These are phyloP conservation scores for Ypsolopha sequella DNA, from an alignment of 2,888 invertebrate genomes.

Conservation along the genomic window DNA sequence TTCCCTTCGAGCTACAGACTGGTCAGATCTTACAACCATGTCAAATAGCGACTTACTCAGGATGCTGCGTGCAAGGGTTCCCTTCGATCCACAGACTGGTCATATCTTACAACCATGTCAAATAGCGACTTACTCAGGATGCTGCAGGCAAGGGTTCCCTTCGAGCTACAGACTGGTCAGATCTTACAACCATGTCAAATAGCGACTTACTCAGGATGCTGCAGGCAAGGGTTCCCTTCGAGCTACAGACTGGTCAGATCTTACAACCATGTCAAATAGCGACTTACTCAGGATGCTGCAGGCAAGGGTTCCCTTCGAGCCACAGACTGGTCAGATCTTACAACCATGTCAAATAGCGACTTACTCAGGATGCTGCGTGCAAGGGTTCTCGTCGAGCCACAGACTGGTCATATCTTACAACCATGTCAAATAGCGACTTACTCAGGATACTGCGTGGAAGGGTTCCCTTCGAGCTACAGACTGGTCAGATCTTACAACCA, in stretches of 20 bases:
- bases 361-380: conserved; percentile 78
- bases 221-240: conserved; percentile 94
- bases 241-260: conserved; percentile 89
- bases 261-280: conserved; percentile 52
- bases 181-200: no score
- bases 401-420: conserved; percentile 84
- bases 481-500: conserved; percentile 81
- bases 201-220: conserved; percentile 68
- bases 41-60: no score
- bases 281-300: conserved; percentile 74
- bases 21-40: no score
- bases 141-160: conserved; percentile 93
- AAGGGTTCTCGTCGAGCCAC: conserved; percentile 96
- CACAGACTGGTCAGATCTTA: conserved; percentile 86
- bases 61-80: no score
- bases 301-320: conserved; percentile 96
- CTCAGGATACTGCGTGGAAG: conserved; percentile 83
- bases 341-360: conserved; percentile 37
- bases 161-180: conserved; percentile 91
- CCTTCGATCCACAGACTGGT: no score
- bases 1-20: no score
- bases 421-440: conserved; percentile 29
- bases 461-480: conserved; percentile 95
- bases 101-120: no score
- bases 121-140: conserved; percentile 60